Evolutionary conservation across 2,797 vertebrate genomes (phyloP).

Genomic region (Aphelocoma californica): DNA sequence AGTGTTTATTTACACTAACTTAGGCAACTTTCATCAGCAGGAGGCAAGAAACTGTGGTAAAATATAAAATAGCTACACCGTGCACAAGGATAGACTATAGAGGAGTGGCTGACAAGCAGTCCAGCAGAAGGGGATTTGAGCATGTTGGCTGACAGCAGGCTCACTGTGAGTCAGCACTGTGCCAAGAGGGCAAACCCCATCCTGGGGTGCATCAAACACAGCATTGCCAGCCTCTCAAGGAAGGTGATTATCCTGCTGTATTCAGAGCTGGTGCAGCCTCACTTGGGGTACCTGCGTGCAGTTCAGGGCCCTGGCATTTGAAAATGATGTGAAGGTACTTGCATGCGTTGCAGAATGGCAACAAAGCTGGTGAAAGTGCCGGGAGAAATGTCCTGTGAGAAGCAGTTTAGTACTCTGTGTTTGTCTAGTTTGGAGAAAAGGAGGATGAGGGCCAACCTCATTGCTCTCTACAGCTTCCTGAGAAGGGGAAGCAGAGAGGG

Average conservation of each 20-base stretch:
- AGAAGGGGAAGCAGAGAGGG: background rate
- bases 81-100: background rate
- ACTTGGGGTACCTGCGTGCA: background rate
- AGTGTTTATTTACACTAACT: background rate
- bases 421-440: background rate
- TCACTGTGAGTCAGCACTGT: background rate
- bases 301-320: background rate
- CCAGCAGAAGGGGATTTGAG: background rate
- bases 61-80: fast-evolving
- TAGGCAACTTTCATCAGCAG: background rate
- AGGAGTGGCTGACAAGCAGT: background rate
- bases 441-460: background rate
- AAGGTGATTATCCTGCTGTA: background rate
- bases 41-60: background rate
- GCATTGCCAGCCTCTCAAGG: background rate
- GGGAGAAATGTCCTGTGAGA: background rate
- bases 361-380: background rate
- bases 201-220: background rate
- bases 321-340: background rate
- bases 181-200: background rate
- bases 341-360: background rate
- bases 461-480: background rate
- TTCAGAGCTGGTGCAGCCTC: background rate
- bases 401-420: background rate
- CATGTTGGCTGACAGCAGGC: background rate